Conservation (phyloP, 2,888 invertebrate genomes). For the Aelia acuminata region DNA sequence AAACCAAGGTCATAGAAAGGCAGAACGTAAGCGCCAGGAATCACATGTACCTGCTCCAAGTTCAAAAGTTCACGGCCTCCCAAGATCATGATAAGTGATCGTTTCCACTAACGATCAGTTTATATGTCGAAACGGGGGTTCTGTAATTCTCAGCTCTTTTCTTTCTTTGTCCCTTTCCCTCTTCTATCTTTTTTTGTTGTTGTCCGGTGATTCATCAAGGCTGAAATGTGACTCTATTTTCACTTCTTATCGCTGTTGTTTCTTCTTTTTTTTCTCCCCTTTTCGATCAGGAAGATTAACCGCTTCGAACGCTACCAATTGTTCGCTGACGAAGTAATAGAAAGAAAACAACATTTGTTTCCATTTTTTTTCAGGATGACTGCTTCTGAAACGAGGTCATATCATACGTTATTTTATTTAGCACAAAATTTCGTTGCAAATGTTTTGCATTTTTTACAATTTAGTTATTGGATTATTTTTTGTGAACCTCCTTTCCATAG, state of each 20-base stretch:
- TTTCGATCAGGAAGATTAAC: slow-evolving; percentile 26
- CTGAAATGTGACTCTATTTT: slow-evolving; percentile 24
- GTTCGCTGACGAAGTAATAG: not conserved
- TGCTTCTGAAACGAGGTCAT: not conserved
- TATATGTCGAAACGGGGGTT: slow-evolving; percentile 37
- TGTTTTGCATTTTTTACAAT: too few species aligned
- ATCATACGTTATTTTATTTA: not conserved
- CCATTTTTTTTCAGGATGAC: not conserved
- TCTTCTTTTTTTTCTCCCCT: not conserved
- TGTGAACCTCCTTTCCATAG: too few species aligned
- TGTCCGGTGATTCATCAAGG: slow-evolving; percentile 14
- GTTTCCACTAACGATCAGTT: slow-evolving; percentile 38
- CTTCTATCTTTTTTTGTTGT: not conserved
- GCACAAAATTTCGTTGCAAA: too few species aligned
- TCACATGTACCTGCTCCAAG: slow-evolving; percentile 21
- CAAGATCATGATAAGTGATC: slow-evolving; percentile 39
- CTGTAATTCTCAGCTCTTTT: not conserved
- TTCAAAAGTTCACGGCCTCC: slow-evolving; percentile 28
- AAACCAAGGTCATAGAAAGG: slow-evolving; percentile 5
- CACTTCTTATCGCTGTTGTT: not conserved
- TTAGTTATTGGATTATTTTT: too few species aligned
- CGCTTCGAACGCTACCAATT: slow-evolving; percentile 10
- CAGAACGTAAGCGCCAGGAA: not conserved
- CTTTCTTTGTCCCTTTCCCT: not conserved
- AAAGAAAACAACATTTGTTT: not conserved